These are phyloP conservation scores for Bombus superbus DNA, from an alignment of 1,140 invertebrate genomes.

Conservation along the genomic window DNA sequence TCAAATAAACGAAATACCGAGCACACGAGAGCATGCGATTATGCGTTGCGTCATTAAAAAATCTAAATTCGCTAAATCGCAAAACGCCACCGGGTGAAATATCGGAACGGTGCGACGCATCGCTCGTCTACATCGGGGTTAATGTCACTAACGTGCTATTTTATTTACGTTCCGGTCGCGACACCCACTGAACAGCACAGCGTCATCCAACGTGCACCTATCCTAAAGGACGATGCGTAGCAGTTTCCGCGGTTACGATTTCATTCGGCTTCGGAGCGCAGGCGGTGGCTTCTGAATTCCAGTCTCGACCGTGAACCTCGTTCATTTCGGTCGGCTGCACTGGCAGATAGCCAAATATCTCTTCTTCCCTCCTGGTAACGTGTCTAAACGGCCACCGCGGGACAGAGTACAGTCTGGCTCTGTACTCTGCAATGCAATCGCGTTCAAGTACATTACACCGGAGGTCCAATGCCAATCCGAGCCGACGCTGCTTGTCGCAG, in stretches of 20 bases:
- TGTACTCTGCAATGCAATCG: slow-evolving; percentile 19
- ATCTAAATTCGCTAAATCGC: no score
- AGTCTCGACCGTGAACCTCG: slow-evolving; percentile 66
- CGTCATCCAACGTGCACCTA: background rate
- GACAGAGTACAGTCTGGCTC: slow-evolving; percentile 9
- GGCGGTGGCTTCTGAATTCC: slow-evolving; percentile 42
- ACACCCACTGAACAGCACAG: background rate
- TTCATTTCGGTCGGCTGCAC: slow-evolving; percentile 41
- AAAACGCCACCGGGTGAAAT: no score
- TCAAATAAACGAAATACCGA: no score
- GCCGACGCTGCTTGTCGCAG: background rate
- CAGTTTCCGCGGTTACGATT: slow-evolving; percentile 20
- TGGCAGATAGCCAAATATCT: slow-evolving; percentile 61
- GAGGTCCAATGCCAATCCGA: slow-evolving; percentile 31
- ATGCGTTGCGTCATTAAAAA: no score
- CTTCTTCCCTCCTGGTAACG: slow-evolving; percentile 16
- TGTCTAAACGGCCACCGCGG: slow-evolving; percentile 31
- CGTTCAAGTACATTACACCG: slow-evolving; percentile 38
- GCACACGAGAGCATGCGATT: no score
- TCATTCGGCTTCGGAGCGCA: background rate
- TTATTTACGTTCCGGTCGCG: no score
- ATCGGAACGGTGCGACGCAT: no score
- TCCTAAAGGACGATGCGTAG: background rate
- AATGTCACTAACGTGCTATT: no score
- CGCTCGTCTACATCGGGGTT: no score